Percentiles rank a stretch among this genome's conserved stretches.
These are phyloP conservation scores for Campylomormyrus tamandua DNA, from an alignment of 2,113 vertebrate genomes.

Conservation along the genomic window DNA sequence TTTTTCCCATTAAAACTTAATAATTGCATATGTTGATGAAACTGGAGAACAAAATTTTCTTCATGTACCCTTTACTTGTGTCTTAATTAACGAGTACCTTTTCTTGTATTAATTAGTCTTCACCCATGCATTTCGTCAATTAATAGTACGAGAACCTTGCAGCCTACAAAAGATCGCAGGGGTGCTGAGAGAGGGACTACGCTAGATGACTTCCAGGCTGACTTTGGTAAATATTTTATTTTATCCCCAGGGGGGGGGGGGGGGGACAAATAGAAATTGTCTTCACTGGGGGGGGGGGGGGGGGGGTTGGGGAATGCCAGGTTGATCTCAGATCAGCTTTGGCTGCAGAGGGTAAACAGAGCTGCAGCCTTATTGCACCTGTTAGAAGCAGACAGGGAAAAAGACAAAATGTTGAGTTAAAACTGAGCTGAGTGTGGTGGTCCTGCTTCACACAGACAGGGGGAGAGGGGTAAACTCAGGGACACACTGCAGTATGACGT, in stretches of 20 bases:
- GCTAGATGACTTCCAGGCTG: conserved; percentile 58
- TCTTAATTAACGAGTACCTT: neutral
- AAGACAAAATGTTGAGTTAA: neutral
- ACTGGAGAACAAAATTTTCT: neutral
- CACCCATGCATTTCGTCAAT: conserved; percentile 50
- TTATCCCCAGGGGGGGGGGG: conserved; percentile 63
- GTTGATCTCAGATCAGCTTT: no score
- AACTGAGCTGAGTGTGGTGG: neutral
- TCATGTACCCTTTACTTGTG: neutral
- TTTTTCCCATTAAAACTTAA: neutral
- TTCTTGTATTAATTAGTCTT: conserved; percentile 9
- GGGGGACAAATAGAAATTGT: conserved; percentile 54
- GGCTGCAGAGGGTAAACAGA: neutral
- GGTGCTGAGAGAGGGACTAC: conserved; percentile 51
- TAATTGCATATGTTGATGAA: neutral
- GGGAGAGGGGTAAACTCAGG: neutral
- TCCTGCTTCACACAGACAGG: neutral
- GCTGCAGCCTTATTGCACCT: neutral
- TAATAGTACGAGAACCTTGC: conserved; percentile 23
- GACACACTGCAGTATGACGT: neutral
- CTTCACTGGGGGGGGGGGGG: conserved; percentile 37
- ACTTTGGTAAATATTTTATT: conserved; percentile 65
- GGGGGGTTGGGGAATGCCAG: neutral
- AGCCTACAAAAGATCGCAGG: neutral
- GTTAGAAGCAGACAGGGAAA: neutral